Percentiles rank a stretch among this genome's conserved stretches.
phyloP scores from a whole-genome alignment of 2,797 vertebrate species.

The Pseudochirops corinnae region DNA sequence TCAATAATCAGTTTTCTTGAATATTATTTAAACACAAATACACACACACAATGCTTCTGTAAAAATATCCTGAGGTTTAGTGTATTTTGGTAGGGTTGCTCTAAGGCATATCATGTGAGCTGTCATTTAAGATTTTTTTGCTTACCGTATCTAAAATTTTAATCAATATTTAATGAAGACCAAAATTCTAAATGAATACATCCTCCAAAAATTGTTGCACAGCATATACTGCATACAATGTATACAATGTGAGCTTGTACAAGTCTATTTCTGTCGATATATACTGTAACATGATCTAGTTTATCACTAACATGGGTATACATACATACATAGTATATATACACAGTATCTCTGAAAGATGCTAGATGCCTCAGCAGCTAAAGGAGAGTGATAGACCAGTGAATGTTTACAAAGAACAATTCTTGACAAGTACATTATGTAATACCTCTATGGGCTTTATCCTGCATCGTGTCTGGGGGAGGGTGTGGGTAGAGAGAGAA shows the following conservation, averaged over 20 bases:
- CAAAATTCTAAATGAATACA: constrained; percentile 11
- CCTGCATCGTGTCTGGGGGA: background rate
- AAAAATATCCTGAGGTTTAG: background rate
- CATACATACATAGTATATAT: background rate
- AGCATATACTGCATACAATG: background rate
- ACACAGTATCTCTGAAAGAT: constrained; percentile 22
- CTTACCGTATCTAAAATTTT: constrained; percentile 47
- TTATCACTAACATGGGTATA: constrained; percentile 12
- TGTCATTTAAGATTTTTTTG: constrained; percentile 68
- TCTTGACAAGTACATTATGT: constrained; percentile 49
- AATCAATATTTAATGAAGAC: constrained; percentile 60
- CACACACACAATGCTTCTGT: constrained; percentile 41
- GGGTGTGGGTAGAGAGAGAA: background rate
- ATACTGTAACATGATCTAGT: constrained; percentile 46
- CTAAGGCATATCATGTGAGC: constrained; percentile 56
- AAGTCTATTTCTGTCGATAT: background rate
- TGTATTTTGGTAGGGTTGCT: constrained; percentile 66
- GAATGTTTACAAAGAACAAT: constrained; percentile 57
- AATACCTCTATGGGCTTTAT: constrained; percentile 35
- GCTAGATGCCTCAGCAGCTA: constrained; percentile 24
- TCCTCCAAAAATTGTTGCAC: background rate
- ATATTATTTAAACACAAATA: constrained; percentile 54
- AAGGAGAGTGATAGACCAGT: constrained; percentile 32
- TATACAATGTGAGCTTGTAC: background rate
- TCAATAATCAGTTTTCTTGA: constrained; percentile 32